Evolutionary conservation across 2,888 invertebrate species (phyloP), one percentile per base, ranked within the genome.

Genomic region (Acanthosepion pharaonis): DNA sequence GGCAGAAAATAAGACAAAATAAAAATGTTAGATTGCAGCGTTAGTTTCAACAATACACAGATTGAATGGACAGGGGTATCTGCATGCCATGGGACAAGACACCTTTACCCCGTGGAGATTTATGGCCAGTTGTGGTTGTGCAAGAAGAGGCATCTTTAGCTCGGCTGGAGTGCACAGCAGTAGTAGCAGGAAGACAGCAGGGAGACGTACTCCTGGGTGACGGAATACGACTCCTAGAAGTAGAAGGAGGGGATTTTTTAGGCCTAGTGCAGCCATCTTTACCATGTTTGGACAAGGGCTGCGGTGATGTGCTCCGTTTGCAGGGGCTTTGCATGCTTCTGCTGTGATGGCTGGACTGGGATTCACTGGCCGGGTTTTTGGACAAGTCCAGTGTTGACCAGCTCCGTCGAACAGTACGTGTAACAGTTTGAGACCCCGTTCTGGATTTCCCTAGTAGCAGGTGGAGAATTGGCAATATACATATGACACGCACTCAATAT

Each of bases 261-360:
- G 59, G 64, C 42, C 28, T 64, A 94, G 93, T 93, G 93, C 93
- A 51, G 93, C 64, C 55, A 33, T 94, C 33, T 94, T 94, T 94
- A 94, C 94, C 94, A 94, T 94, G 55, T 94, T 94, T 94, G 94
- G 64, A 64, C 53, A 94, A 55, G 59, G 94, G 93, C 93, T 93
- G 49, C 53, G 93, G 64, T 94, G 94, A 94, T 20, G 94, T 64
- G 64, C 94, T 55, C 94, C 94, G 94, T 42, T 94, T 94, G 59
- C 25, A 28, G n/a, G 55, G 94, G 48, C 94, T 94, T 64, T 94
- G 94, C 64, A 94, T 64, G 59, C 94, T 48, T n/a, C 94, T 42
- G 23, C 20, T 55, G 94, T 94, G 94, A 28, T 64, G 94, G 20
- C 48, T 55, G 48, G 94, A 94, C 55, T 6, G 53, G 78, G 78